Evolutionary conservation across 1,140 invertebrate genomes (phyloP).

Genomic region (Sarcophaga peregrina): DNA sequence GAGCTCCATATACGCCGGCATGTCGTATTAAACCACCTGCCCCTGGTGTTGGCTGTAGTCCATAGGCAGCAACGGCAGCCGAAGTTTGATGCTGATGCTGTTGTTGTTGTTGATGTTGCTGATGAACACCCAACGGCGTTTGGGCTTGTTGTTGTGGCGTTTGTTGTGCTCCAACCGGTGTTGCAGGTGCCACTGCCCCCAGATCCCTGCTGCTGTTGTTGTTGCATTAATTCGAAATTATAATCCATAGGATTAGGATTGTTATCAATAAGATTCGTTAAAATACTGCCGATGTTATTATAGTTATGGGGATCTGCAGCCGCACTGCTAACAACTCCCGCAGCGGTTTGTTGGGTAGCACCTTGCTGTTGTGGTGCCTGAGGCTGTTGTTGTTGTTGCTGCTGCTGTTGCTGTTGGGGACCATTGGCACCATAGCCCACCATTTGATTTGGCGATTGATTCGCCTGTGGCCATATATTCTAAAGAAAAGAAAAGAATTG

Average conservation of each 20-base stretch:
- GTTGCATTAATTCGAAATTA: conserved; percentile 61
- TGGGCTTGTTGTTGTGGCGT: conserved; percentile 48
- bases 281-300: conserved; percentile 65
- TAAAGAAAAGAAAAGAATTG: conserved; percentile 31
- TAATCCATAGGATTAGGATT: conserved; percentile 63
- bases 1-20: conserved; percentile 53
- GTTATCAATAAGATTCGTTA: conserved; percentile 65
- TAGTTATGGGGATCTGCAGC: conserved; percentile 59
- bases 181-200: background rate
- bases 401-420: conserved; percentile 47
- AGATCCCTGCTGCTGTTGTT: conserved; percentile 23
- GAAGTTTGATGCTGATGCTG: conserved; percentile 49
- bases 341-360: conserved; percentile 48
- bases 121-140: conserved; percentile 24
- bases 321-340: conserved; percentile 36
- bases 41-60: conserved; percentile 37
- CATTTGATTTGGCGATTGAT: conserved; percentile 32
- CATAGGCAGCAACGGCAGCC: conserved; percentile 48
- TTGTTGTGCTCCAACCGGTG: conserved; percentile 43
- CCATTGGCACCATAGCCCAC: background rate
- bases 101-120: conserved; percentile 47
- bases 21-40: conserved; percentile 56
- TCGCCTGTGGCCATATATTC: conserved; percentile 56
- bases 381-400: conserved; percentile 54
- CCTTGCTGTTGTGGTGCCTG: conserved; percentile 51